Conservation (phyloP, 2,797 vertebrate species). For the Numenius phaeopus region DNA sequence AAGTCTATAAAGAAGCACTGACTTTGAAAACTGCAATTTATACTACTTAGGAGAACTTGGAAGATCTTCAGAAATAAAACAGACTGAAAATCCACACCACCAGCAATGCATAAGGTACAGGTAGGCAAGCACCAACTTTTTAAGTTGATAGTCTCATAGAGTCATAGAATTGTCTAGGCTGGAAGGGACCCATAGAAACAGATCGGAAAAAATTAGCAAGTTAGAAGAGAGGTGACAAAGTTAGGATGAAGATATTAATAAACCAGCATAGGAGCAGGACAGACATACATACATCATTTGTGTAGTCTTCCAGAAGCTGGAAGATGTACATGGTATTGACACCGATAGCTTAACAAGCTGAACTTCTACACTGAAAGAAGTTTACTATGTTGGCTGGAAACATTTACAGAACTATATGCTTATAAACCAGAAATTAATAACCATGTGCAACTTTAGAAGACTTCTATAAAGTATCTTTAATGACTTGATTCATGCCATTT, state of each 20-base stretch:
- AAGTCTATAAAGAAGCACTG: neutral
- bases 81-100: neutral
- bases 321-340: neutral
- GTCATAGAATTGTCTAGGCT: too few species aligned
- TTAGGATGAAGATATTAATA: neutral
- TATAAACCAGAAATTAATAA: slow-evolving; percentile 48
- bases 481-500: slow-evolving; percentile 55
- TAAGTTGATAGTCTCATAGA: neutral
- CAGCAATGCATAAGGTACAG: neutral
- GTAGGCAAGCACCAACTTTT: neutral
- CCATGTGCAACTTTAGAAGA: slow-evolving; percentile 36
- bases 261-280: neutral
- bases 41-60: neutral
- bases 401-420: neutral
- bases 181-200: too few species aligned
- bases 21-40: neutral
- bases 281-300: neutral
- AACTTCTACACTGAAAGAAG: neutral
- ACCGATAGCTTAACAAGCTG: neutral
- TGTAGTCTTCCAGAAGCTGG: neutral
- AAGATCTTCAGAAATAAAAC: neutral
- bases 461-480: slow-evolving; percentile 68
- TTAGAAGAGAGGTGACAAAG: neutral
- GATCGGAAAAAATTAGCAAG: slow-evolving; percentile 6
- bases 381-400: neutral